Conservation (phyloP, 2,888 invertebrate genomes). For the Hydrotaea diabolus region DNA sequence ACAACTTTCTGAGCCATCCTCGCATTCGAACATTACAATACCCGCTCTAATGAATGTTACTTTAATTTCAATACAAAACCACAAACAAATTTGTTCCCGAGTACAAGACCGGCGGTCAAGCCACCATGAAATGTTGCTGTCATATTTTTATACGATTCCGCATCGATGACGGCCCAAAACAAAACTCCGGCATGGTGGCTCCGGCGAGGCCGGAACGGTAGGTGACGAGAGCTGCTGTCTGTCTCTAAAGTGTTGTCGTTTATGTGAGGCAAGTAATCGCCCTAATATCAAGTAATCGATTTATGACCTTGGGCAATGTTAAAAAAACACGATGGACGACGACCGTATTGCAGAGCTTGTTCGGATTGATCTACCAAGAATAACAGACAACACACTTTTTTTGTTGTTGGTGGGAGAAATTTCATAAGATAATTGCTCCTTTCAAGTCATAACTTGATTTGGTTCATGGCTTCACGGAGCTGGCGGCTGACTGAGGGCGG, state of each 20-base stretch:
- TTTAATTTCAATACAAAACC: slow-evolving; percentile 36
- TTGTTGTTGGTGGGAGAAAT: neutral
- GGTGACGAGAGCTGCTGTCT: neutral
- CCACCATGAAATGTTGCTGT: neutral
- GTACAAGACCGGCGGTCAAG: neutral
- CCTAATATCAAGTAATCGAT: neutral
- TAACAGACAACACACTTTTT: neutral
- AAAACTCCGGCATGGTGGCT: neutral
- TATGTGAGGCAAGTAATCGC: no score
- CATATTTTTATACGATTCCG: neutral
- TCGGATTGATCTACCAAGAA: neutral
- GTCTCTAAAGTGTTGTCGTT: no score
- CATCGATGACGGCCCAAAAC: neutral
- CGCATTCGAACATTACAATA: neutral
- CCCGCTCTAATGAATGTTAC: slow-evolving; percentile 15
- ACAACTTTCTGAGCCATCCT: neutral
- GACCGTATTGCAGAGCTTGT: slow-evolving; percentile 9
- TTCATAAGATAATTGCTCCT: neutral
- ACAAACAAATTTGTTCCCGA: neutral
- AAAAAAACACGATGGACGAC: slow-evolving; percentile 17
- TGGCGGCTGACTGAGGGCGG: neutral
- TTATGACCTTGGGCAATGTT: slow-evolving; percentile 59
- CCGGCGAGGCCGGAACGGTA: neutral
- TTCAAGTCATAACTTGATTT: neutral
- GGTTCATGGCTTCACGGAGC: neutral